Conservation (phyloP, 2,113 vertebrate genomes). For the Ctenomys sociabilis region DNA sequence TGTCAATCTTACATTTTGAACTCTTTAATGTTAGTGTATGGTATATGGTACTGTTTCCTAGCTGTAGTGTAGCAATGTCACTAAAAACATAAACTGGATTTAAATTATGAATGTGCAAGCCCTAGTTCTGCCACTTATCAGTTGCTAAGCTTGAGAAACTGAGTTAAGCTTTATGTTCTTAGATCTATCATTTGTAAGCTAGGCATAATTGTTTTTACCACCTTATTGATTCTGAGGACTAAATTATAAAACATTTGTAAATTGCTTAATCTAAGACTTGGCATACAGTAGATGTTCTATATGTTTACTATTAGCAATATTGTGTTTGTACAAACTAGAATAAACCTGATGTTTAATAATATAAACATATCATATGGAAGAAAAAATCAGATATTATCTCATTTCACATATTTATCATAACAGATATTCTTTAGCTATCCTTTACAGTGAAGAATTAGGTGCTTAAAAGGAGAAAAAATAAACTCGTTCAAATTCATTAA, state of each 20-base stretch:
- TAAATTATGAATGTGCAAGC: background rate
- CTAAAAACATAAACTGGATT: background rate
- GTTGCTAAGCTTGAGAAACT: slow-evolving; percentile 29
- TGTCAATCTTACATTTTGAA: background rate
- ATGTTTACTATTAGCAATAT: background rate
- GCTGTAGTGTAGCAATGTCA: background rate
- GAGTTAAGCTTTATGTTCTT: background rate
- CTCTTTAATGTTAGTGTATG: background rate
- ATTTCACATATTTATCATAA: slow-evolving; percentile 5
- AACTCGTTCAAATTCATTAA: background rate
- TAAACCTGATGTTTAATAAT: background rate
- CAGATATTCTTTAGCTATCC: background rate
- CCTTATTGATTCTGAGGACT: background rate
- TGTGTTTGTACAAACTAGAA: background rate
- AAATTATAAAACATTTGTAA: slow-evolving; percentile 17
- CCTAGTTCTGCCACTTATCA: background rate
- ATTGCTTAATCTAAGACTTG: background rate
- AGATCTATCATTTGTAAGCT: slow-evolving; percentile 16
- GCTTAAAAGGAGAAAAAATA: background rate
- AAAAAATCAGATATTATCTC: background rate
- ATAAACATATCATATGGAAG: background rate
- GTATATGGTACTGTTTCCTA: background rate
- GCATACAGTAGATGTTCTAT: background rate
- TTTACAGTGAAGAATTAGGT: slow-evolving; percentile 28
- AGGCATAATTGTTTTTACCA: background rate